Evolutionary conservation across 2,113 vertebrate genomes (phyloP), one percentile per base, ranked within the genome.

Genomic region (Garra rufa): DNA sequence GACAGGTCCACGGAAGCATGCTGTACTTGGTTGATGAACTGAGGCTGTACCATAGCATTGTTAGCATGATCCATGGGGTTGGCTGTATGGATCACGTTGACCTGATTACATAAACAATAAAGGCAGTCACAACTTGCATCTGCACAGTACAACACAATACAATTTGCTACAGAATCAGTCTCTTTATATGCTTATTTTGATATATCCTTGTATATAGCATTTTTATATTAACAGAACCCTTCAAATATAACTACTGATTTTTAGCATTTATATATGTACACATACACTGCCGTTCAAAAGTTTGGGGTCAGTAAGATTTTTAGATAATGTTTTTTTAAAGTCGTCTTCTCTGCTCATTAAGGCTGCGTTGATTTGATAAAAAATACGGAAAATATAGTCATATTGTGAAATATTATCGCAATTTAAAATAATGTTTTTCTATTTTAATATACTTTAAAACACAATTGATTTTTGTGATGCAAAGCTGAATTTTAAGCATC

Each of bases 11-110:
- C 96, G 10, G 98, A 98, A 0, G 97, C 94, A 0, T 96, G 97
- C 71, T 99, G 97, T 80, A 97, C 93, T 0, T 97, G 97, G 78
- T 97, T 97, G 50, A 99, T 96, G 59, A 99, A 99, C 83, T 97
- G 97, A 0, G 98, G 96, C 84, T 98, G 97, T 0, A 96, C 95
- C 38, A 97, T 95, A 76, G 97, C 96, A 67, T 99, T 97, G 92
- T 94, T 99, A 10, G 95, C 93, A 0, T 98, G 96, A 61, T 99
- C 98, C 85, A 96, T 69, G 0, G 96, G 95, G 90, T 89, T 97
- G 88, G 96, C 96, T 0, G 97, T 97, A 93, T 99, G 98, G 93
- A 99, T 98, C 46, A 99, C 97, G 0, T 96, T 98, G 82, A 99
- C 97, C 98, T 99, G 46, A 6, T 76, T 13, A 69, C 65, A 43